Conservation (phyloP, 2,888 invertebrate genomes). For the Panopea generosa region DNA sequence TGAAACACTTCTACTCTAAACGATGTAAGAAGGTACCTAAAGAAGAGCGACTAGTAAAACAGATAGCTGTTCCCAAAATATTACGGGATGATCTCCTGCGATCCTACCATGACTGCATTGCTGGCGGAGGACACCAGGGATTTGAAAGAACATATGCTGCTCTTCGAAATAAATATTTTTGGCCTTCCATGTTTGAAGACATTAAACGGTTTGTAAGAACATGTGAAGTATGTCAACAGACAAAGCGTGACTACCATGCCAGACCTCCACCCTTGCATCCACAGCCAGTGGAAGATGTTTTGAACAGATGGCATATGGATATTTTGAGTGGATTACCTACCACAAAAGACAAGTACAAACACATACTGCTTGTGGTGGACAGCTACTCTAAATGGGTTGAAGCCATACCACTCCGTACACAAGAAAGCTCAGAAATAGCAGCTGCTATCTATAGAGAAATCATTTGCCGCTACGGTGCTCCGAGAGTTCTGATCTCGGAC, state of each 20-base stretch:
- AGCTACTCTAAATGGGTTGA: conserved; percentile 57
- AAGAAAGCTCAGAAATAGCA: conserved; percentile 45
- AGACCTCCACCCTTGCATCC: conserved; percentile 53
- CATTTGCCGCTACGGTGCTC: conserved; percentile 42
- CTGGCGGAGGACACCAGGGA: too few species aligned
- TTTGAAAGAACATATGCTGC: too few species aligned
- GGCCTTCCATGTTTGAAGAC: conserved; percentile 61
- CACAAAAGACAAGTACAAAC: conserved; percentile 48
- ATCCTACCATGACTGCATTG: too few species aligned
- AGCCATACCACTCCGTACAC: conserved; percentile 24
- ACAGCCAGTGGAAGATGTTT: conserved; percentile 86
- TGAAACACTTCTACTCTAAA: conserved; percentile 9
- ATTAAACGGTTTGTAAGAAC: conserved; percentile 32
- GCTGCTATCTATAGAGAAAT: conserved; percentile 31
- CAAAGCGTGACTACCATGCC: conserved; percentile 28
- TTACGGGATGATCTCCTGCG: conserved; percentile 61
- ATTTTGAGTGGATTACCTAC: conserved; percentile 42
- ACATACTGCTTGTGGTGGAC: conserved; percentile 56
- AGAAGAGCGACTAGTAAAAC: not conserved
- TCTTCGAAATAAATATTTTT: too few species aligned
- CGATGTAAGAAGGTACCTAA: conserved; percentile 6
- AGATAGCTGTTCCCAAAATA: conserved; percentile 7
- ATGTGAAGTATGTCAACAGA: conserved; percentile 51
- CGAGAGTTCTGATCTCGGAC: conserved; percentile 31
- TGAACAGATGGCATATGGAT: conserved; percentile 53